Conservation (phyloP, 2,888 invertebrate species). For the Drosophila paucipuncta region DNA sequence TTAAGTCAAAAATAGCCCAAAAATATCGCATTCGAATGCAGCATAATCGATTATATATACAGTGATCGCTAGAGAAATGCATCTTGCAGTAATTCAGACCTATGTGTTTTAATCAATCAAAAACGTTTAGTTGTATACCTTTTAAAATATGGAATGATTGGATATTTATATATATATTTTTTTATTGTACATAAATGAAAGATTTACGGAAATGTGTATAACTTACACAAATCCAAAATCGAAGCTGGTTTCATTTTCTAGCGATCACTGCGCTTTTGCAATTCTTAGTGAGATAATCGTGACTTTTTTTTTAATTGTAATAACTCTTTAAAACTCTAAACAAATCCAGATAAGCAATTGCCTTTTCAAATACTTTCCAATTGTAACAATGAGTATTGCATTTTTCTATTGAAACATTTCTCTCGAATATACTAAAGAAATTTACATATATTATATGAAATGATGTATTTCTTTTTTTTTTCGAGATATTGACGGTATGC, state of each 20-base stretch:
- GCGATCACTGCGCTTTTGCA: conserved; percentile 24
- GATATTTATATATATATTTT: neutral
- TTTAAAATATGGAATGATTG: neutral
- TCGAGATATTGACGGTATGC: conserved; percentile 41
- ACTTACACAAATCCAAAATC: neutral
- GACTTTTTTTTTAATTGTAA: conserved; percentile 17
- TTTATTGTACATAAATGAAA: neutral
- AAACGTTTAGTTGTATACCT: neutral
- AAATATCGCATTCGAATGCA: conserved; percentile 52
- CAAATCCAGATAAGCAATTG: conserved; percentile 50
- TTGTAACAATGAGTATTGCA: conserved; percentile 74
- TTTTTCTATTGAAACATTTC: conserved; percentile 50
- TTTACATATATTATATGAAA: conserved; percentile 31
- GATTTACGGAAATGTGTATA: neutral
- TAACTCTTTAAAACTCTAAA: conserved; percentile 7
- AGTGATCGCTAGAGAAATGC: conserved; percentile 1
- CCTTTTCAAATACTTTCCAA: conserved; percentile 63
- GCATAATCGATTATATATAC: conserved; percentile 23
- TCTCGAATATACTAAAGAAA: conserved; percentile 50
- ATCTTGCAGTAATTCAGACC: neutral
- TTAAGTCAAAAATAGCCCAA: conserved; percentile 47
- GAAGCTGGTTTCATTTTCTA: neutral
- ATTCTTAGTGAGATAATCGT: conserved; percentile 1
- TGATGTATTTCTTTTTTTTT: conserved; percentile 17
- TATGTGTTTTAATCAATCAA: neutral